Evolutionary conservation across 2,113 vertebrate species (phyloP), one percentile per base, ranked within the genome.

Genomic region (Percina caprodes): DNA sequence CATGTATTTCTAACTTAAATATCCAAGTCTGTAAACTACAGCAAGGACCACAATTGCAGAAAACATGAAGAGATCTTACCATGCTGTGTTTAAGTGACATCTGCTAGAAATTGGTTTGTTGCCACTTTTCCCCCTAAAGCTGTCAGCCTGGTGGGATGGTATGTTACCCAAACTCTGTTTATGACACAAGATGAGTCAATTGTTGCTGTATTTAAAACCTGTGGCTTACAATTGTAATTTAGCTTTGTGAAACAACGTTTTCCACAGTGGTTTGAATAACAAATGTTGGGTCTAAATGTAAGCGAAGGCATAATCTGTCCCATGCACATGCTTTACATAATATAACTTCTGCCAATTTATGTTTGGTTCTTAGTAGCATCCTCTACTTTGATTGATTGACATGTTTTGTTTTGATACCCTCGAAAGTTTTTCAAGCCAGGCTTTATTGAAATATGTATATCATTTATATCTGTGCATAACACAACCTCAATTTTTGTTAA

Each of bases 331-430:
- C 63, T 60, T 69, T 15, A 65, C 35, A 2, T 33, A 16, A 65
- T 60, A 33, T 24, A 48, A 18, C 42, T 78, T 58, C 59, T 62
- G 55, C 84, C 86, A 49, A 14, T 52, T 46, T 74, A 24, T 61
- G 46, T 78, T 74, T 66, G 74, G 61, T 58, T 75, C 48, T 24
- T 24, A 39, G 12, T 45, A 56, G 51, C 24, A 6, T 51, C 3
- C 58, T 67, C 18, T 10, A 3, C 52, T 73, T 84, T 75, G 62
- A 72, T 81, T 71, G 76, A 69, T 42, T 42, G 6, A 78, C 23
- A 46, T 69, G 65, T 67, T 77, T 54, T 82, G 51, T 71, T 46
- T 78, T 39, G 62, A 80, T 70, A 19, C 9, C 56, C 18, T 69
- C 61, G 21, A 61, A 67, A 55, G 14, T 19, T 62, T 46, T 49